These are phyloP conservation scores for Cinclus cinclus DNA, from an alignment of 2,113 vertebrate genomes.

Conservation along the genomic window DNA sequence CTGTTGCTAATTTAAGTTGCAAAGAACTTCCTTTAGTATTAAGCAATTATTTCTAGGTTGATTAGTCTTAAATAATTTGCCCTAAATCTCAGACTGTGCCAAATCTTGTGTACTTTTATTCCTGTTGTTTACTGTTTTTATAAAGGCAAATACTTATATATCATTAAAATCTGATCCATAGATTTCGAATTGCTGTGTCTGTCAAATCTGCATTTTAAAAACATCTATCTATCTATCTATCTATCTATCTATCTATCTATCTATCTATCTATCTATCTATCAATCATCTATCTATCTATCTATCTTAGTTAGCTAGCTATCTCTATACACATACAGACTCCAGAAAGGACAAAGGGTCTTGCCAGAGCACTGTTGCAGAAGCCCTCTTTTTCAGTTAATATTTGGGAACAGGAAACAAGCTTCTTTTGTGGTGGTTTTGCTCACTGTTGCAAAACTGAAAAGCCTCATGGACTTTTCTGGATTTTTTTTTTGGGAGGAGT, in stretches of 20 bases:
- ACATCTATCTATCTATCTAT: background rate
- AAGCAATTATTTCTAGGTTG: constrained; percentile 18
- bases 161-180: background rate
- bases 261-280: background rate
- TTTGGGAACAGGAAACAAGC: background rate
- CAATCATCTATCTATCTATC: background rate
- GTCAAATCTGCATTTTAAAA: background rate
- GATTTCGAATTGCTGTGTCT: background rate
- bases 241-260: background rate
- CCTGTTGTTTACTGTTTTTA: background rate
- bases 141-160: background rate
- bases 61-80: background rate
- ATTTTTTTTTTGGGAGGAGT: background rate
- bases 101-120: background rate
- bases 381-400: background rate
- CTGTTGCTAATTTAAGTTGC: background rate
- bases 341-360: background rate
- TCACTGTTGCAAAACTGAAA: background rate
- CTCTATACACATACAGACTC: background rate
- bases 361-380: background rate
- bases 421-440: background rate
- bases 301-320: background rate
- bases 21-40: constrained; percentile 17
- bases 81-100: background rate
- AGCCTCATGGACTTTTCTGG: background rate